phyloP scores from a whole-genome alignment of 2,113 vertebrate species.

The Corythoichthys intestinalis region DNA sequence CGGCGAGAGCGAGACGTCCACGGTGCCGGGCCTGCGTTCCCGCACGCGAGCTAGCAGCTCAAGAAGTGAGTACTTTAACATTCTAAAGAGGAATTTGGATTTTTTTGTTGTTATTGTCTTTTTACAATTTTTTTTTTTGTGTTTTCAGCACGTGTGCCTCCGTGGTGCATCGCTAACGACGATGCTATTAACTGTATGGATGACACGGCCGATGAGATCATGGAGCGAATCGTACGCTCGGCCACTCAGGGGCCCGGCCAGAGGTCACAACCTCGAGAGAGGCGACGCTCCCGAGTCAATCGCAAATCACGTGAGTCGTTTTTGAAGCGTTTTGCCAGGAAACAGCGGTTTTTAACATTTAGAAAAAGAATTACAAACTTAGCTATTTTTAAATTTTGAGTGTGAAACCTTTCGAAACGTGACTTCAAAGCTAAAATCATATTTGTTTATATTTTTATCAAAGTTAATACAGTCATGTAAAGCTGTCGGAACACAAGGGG shows the following conservation, averaged over 20 bases:
- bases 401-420: too few species aligned
- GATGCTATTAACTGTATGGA: conserved; percentile 82
- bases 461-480: too few species aligned
- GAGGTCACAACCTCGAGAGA: conserved; percentile 84
- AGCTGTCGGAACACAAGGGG: too few species aligned
- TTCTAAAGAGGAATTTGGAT: neutral
- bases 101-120: neutral
- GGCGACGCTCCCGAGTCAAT: conserved; percentile 89
- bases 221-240: conserved; percentile 95
- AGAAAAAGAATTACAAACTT: too few species aligned
- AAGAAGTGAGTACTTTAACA: conserved; percentile 61
- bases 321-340: neutral
- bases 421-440: too few species aligned
- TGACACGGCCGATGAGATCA: conserved; percentile 93
- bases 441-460: too few species aligned
- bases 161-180: conserved; percentile 78
- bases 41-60: conserved; percentile 80
- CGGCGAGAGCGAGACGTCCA: conserved; percentile 67
- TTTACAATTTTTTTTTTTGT: neutral
- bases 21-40: conserved; percentile 75
- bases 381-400: too few species aligned
- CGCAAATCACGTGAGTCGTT: conserved; percentile 87
- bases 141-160: conserved; percentile 75
- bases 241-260: conserved; percentile 93
- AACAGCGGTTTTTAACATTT: too few species aligned